Conservation (phyloP, 2,797 vertebrate species). For the Karalla daura region DNA sequence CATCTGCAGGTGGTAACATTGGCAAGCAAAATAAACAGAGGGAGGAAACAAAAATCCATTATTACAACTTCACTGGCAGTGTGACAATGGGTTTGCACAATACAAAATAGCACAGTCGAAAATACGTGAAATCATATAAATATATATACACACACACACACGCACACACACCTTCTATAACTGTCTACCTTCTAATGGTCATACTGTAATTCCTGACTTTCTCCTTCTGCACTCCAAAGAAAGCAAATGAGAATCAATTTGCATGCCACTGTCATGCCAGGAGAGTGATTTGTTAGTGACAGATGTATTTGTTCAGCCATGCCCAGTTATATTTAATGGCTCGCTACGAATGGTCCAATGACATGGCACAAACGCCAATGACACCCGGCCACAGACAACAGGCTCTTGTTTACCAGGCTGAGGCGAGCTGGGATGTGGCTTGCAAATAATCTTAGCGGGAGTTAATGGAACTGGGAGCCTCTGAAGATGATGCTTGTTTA, state of each 20-base stretch:
- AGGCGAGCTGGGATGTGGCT: constrained; percentile 16
- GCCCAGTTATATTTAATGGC: neutral
- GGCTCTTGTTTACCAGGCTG: constrained; percentile 16
- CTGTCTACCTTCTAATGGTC: neutral
- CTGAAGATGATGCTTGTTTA: constrained; percentile 35
- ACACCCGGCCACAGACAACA: constrained; percentile 13
- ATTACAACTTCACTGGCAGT: neutral
- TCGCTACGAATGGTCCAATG: neutral
- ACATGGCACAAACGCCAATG: constrained; percentile 15
- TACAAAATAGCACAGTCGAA: no score
- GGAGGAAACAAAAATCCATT: neutral
- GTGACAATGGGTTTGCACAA: neutral
- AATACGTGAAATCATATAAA: no score
- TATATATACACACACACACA: no score
- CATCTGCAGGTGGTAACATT: neutral
- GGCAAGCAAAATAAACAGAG: neutral
- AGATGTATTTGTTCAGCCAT: constrained; percentile 11
- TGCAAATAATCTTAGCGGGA: constrained; percentile 13
- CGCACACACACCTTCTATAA: neutral
- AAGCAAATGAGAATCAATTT: neutral
- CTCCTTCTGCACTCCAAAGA: neutral
- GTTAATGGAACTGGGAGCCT: constrained; percentile 1
- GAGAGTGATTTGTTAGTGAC: neutral
- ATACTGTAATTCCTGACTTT: neutral
- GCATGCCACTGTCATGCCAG: neutral